These are phyloP conservation scores for Drosophila littoralis DNA, from an alignment of 1,140 invertebrate genomes.

Conservation along the genomic window DNA sequence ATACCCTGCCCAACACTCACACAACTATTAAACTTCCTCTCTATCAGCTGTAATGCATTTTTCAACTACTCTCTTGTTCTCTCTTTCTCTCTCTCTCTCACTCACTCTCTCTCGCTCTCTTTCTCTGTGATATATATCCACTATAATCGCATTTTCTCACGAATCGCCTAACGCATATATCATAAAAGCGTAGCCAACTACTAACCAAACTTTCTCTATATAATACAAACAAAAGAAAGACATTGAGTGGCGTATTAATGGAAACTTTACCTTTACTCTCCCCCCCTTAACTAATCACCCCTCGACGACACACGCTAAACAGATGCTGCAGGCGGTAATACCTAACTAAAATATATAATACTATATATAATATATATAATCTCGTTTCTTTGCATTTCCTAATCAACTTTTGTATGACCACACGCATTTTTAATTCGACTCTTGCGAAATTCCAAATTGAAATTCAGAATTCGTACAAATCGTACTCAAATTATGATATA, in stretches of 20 bases:
- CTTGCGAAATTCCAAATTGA: constrained; percentile 60
- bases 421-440: constrained; percentile 40
- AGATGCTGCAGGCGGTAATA: constrained; percentile 84
- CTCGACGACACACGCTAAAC: constrained; percentile 67
- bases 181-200: constrained; percentile 45
- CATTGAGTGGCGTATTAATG: constrained; percentile 61
- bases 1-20: constrained; percentile 2
- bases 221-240: constrained; percentile 1
- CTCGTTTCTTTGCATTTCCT: constrained; percentile 37
- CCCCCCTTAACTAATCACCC: background rate
- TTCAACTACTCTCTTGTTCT: constrained; percentile 17
- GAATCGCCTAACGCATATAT: constrained; percentile 25
- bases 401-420: constrained; percentile 45
- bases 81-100: constrained; percentile 34
- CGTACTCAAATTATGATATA: constrained; percentile 6
- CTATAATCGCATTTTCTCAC: constrained; percentile 22
- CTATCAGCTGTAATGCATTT: constrained; percentile 1
- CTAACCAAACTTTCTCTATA: constrained; percentile 10
- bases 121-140: constrained; percentile 30
- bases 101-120: constrained; percentile 14
- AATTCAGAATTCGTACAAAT: constrained; percentile 18
- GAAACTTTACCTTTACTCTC: constrained; percentile 67
- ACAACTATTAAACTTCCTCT: constrained; percentile 1
- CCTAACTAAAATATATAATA: constrained; percentile 15
- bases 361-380: constrained; percentile 18